A percentile compares a stretch with the other conserved stretches of the same genome.
Evolutionary conservation across 2,113 vertebrate species (phyloP).

Genomic region (Saguinus midas): DNA sequence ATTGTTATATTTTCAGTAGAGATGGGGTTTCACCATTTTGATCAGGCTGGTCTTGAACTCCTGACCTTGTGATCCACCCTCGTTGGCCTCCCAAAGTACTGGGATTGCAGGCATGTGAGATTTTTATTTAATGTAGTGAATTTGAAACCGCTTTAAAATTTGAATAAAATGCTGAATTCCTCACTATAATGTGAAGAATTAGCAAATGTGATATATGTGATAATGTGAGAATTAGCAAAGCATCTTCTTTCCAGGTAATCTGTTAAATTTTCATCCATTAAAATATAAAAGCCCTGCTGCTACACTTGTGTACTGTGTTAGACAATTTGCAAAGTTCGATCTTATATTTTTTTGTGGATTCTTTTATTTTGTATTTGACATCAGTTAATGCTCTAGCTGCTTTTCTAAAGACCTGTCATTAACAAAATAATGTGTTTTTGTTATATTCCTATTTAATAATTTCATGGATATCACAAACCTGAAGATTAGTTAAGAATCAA

Average conservation of each 20-base stretch:
- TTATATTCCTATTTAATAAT: constrained; percentile 19
- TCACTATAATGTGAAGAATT: neutral
- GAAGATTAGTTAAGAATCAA: constrained; percentile 11
- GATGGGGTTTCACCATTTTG: too few relatives aligned
- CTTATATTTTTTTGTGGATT: neutral
- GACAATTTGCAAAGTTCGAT: neutral
- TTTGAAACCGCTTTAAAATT: neutral
- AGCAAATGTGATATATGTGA: neutral
- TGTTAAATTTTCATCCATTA: neutral
- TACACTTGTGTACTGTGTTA: neutral
- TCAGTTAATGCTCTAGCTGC: neutral
- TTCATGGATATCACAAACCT: constrained; percentile 38
- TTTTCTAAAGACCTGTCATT: constrained; percentile 41
- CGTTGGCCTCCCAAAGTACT: too few relatives aligned
- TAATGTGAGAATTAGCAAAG: neutral
- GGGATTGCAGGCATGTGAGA: neutral
- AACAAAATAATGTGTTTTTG: constrained; percentile 44
- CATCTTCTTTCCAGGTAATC: neutral
- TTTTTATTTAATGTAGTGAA: neutral
- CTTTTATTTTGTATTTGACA: constrained; percentile 7
- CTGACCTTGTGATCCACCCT: too few relatives aligned
- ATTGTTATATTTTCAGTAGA: too few relatives aligned
- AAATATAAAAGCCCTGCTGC: neutral
- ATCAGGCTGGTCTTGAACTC: too few relatives aligned
- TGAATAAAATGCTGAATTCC: neutral